phyloP scores from a whole-genome alignment of 1,140 invertebrate genomes.

The Rhizoglyphus robini region DNA sequence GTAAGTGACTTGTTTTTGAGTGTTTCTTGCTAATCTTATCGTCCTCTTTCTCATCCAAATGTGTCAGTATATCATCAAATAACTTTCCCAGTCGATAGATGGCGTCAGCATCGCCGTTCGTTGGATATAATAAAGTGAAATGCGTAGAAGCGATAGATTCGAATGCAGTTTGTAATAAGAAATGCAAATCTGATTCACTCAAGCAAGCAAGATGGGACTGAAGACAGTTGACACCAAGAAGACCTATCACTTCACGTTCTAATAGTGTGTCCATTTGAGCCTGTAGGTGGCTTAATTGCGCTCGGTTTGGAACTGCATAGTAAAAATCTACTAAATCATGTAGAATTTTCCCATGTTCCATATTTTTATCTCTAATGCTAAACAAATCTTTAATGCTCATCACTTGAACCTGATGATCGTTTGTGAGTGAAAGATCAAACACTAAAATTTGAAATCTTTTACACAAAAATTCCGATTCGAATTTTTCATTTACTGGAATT shows the following conservation, averaged over 20 bases:
- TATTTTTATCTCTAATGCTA: no score
- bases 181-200: slow-evolving; percentile 29
- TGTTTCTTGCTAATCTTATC: slow-evolving; percentile 13
- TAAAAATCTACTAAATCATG: no score
- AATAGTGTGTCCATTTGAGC: not conserved
- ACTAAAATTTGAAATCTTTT: no score
- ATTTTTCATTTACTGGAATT: no score
- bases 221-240: slow-evolving; percentile 28
- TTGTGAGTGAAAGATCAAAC: no score
- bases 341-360: no score
- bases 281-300: no score
- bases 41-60: no score
- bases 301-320: no score
- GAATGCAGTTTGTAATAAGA: slow-evolving; percentile 26
- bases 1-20: not conserved
- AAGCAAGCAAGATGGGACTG: slow-evolving; percentile 28
- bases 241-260: not conserved
- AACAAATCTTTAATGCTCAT: no score
- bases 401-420: no score
- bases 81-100: not conserved
- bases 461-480: no score
- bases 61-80: not conserved
- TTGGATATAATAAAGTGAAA: not conserved
- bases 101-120: not conserved
- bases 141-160: not conserved